Conservation (phyloP, 1,140 invertebrate species). For the Dysdera silvatica region DNA sequence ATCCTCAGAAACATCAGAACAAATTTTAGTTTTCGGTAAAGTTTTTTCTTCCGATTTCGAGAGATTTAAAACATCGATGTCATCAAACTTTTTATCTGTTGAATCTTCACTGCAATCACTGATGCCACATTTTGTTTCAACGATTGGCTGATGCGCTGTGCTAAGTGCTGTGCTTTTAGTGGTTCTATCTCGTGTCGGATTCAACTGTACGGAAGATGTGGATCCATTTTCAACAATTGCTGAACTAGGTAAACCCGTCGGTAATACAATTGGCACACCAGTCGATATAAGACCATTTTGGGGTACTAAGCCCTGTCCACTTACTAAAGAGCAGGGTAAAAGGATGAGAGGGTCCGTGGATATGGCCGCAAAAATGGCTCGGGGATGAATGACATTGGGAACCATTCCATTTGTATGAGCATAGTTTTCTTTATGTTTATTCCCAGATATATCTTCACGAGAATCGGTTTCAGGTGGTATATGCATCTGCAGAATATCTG, state of each 20-base stretch:
- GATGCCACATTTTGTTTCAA: not conserved
- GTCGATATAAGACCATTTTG: slow-evolving; percentile 53
- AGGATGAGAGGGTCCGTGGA: slow-evolving; percentile 84
- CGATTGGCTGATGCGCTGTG: too few relatives aligned
- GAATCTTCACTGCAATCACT: not conserved
- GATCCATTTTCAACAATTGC: slow-evolving; percentile 14
- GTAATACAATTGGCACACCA: slow-evolving; percentile 7
- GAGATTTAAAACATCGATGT: too few relatives aligned
- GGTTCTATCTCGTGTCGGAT: slow-evolving; percentile 39
- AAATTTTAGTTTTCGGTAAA: too few relatives aligned
- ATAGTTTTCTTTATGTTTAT: too few relatives aligned
- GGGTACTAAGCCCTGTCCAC: slow-evolving; percentile 44
- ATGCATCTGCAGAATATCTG: slow-evolving; percentile 48
- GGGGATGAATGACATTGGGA: slow-evolving; percentile 13
- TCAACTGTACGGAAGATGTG: not conserved
- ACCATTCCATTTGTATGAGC: not conserved
- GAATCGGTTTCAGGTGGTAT: slow-evolving; percentile 27
- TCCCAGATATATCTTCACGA: not conserved
- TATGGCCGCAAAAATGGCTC: slow-evolving; percentile 51
- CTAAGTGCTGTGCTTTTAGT: slow-evolving; percentile 45
- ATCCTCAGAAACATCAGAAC: too few relatives aligned
- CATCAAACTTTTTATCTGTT: too few relatives aligned
- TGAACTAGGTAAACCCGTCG: slow-evolving; percentile 17
- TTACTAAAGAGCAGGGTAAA: slow-evolving; percentile 69
- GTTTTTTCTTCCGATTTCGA: too few relatives aligned